Percentiles rank a stretch among this genome's conserved stretches.
Conservation (phyloP, 2,888 invertebrate genomes). For the Noctua janthe region DNA sequence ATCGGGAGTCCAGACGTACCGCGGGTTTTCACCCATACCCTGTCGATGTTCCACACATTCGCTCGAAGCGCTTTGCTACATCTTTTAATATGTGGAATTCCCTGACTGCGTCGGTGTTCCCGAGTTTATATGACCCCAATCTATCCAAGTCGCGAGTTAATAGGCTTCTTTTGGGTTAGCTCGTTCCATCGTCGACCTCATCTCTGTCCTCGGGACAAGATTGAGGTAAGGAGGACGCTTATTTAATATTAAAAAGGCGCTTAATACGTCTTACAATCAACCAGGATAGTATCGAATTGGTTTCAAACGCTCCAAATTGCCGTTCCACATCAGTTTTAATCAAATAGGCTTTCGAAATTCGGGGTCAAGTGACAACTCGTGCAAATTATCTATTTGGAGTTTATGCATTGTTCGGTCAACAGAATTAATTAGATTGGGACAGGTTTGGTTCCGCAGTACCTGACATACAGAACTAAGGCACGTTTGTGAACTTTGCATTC, state of each 20-base stretch:
- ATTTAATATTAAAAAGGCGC: too few species aligned
- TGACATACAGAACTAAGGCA: slow-evolving; percentile 21
- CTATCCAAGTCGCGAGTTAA: not conserved
- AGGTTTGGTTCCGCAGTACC: not conserved
- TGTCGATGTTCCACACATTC: not conserved
- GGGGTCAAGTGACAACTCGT: slow-evolving; percentile 10
- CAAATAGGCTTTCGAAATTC: not conserved
- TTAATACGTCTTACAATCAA: not conserved
- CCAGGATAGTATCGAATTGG: not conserved
- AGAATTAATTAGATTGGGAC: not conserved
- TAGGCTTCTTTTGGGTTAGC: not conserved
- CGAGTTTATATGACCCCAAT: not conserved
- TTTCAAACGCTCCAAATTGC: not conserved
- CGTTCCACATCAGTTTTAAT: not conserved
- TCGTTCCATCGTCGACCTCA: not conserved
- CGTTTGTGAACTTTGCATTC: slow-evolving; percentile 35
- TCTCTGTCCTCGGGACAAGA: not conserved
- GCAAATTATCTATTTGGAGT: not conserved
- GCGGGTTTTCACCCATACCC: not conserved
- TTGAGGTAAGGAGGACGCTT: not conserved
- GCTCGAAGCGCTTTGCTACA: too few species aligned
- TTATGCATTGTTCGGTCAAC: not conserved
- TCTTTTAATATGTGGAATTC: too few species aligned
- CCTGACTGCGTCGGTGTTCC: not conserved
- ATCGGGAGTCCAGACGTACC: not conserved